phyloP scores from a whole-genome alignment of 2,113 vertebrate genomes.

The Esox niger region DNA sequence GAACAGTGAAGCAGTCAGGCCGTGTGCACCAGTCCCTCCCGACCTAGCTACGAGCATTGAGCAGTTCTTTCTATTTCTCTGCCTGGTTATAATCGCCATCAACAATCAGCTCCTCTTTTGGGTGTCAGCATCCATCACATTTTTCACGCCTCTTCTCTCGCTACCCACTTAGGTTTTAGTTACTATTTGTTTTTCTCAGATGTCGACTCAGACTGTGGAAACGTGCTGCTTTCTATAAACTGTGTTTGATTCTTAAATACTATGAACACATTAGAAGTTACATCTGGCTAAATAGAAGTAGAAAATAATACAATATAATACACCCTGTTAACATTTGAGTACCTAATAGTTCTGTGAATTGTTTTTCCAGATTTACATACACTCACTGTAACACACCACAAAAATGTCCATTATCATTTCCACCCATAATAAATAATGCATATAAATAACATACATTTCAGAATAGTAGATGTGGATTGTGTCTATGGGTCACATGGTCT shows the following conservation, averaged over 20 bases:
- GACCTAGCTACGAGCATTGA: neutral
- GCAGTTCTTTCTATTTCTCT: neutral
- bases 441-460: slow-evolving; percentile 20
- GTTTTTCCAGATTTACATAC: neutral
- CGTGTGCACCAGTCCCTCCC: slow-evolving; percentile 27
- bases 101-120: too few species aligned
- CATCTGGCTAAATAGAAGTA: neutral
- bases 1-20: neutral
- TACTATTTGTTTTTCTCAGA: neutral
- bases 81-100: slow-evolving; percentile 27
- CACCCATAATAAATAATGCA: neutral
- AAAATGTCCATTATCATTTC: slow-evolving; percentile 1
- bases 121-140: neutral
- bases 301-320: neutral
- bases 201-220: neutral
- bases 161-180: neutral
- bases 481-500: neutral
- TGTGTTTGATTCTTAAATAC: neutral
- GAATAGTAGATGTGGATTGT: slow-evolving; percentile 8
- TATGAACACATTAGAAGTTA: neutral
- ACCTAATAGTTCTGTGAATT: neutral
- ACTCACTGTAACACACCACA: neutral
- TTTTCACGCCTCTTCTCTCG: neutral
- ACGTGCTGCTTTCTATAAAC: neutral
- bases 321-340: neutral